Evolutionary conservation across 2,797 vertebrate species (phyloP).

Genomic region (Lepilemur septentrionalis): DNA sequence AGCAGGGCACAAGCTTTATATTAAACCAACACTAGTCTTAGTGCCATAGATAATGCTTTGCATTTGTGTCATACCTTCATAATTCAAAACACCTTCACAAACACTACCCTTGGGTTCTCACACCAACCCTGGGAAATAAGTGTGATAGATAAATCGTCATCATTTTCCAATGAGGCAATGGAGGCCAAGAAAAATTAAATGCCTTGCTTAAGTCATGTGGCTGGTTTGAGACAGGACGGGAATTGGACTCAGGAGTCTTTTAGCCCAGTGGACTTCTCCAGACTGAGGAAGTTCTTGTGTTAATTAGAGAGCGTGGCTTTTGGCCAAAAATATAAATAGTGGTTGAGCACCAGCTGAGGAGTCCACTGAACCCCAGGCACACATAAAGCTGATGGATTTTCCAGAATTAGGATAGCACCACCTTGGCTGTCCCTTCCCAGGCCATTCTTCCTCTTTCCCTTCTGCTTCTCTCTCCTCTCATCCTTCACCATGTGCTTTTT

Average conservation of each 20-base stretch:
- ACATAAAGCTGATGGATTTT: not conserved
- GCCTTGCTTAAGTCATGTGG: not conserved
- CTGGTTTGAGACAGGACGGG: not conserved
- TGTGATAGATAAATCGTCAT: not conserved
- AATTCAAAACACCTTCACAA: constrained; percentile 6
- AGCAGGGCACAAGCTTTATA: not conserved
- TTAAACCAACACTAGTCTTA: not conserved
- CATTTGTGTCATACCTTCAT: not conserved
- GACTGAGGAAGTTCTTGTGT: not conserved
- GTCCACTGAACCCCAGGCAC: not conserved
- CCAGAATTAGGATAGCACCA: not conserved
- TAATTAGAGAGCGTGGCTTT: not conserved
- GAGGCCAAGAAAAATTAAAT: not conserved
- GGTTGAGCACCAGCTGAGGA: not conserved
- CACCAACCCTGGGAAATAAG: not conserved
- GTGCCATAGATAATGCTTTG: not conserved
- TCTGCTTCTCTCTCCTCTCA: not conserved
- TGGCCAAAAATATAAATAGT: not conserved
- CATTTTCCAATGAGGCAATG: not conserved
- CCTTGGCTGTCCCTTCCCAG: not conserved
- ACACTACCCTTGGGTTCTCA: not conserved
- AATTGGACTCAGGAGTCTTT: not conserved
- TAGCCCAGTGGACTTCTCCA: not conserved
- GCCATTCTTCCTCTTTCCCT: not conserved
- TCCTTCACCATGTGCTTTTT: not conserved